These are phyloP conservation scores for Caenorhabditis afra DNA, from an alignment of 2,888 invertebrate species.

Conservation along the genomic window DNA sequence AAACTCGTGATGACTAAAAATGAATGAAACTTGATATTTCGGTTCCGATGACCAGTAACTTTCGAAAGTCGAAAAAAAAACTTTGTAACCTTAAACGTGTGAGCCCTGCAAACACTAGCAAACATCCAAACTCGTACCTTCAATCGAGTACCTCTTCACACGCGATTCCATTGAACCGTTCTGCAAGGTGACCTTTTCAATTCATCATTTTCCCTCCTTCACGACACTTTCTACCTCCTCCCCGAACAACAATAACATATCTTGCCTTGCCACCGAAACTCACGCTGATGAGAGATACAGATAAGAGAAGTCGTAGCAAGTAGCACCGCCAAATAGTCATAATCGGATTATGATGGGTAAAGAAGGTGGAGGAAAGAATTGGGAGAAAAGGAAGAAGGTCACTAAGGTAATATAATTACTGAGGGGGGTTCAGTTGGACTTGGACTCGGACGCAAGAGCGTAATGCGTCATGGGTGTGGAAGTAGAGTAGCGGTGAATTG, in stretches of 20 bases:
- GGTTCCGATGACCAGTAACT: not conserved
- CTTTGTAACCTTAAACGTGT: not conserved
- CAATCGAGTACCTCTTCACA: slow-evolving; percentile 67
- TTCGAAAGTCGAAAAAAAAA: not conserved
- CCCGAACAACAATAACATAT: slow-evolving; percentile 8
- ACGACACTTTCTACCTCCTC: too few relatives aligned
- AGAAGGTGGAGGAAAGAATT: slow-evolving; percentile 1
- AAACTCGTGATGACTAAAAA: not conserved
- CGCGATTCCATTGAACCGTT: slow-evolving; percentile 31
- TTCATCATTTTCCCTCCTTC: not conserved
- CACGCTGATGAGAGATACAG: slow-evolving; percentile 39
- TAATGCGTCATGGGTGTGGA: slow-evolving; percentile 36
- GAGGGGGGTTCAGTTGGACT: slow-evolving; percentile 7
- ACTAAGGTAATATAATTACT: slow-evolving; percentile 53
- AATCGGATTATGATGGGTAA: slow-evolving; percentile 52
- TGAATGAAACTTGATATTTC: not conserved
- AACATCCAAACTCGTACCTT: slow-evolving; percentile 53
- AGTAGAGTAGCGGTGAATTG: slow-evolving; percentile 24
- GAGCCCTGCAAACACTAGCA: not conserved
- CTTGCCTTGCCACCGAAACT: slow-evolving; percentile 32
- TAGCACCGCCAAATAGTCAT: slow-evolving; percentile 52
- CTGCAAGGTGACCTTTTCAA: slow-evolving; percentile 23
- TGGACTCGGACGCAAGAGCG: not conserved
- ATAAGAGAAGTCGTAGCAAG: slow-evolving; percentile 29
- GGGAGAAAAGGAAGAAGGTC: slow-evolving; percentile 48